These are phyloP conservation scores for Periophthalmus magnuspinnatus DNA, from an alignment of 2,797 vertebrate species.

Conservation along the genomic window DNA sequence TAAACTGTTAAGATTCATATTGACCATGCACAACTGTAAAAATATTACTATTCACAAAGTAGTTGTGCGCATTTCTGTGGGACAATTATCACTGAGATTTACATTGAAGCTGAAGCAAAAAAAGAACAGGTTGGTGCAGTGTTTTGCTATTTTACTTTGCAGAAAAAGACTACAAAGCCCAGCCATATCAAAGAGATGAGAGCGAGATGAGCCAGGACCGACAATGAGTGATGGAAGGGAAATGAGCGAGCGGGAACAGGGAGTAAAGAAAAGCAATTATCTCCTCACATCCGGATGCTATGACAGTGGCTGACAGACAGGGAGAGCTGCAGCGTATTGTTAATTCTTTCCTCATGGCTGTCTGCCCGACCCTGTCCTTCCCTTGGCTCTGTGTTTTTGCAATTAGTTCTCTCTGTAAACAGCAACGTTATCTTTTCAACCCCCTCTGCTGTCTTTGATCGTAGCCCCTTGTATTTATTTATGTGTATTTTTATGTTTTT, in stretches of 20 bases:
- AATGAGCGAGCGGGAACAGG: constrained; percentile 43
- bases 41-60: constrained; percentile 30
- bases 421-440: constrained; percentile 37
- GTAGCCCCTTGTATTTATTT: constrained; percentile 24
- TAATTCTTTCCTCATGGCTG: constrained; percentile 65
- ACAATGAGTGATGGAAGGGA: constrained; percentile 51
- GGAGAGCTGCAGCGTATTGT: constrained; percentile 67
- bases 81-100: constrained; percentile 21
- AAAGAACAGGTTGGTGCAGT: background rate
- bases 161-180: constrained; percentile 17
- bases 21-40: background rate
- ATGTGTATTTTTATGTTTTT: constrained; percentile 15
- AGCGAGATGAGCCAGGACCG: constrained; percentile 22
- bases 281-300: constrained; percentile 53
- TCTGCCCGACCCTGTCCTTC: constrained; percentile 26
- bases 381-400: constrained; percentile 21
- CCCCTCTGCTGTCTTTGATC: constrained; percentile 53
- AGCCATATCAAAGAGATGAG: constrained; percentile 36
- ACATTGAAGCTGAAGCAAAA: constrained; percentile 16
- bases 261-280: constrained; percentile 65
- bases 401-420: constrained; percentile 46
- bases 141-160: constrained; percentile 25
- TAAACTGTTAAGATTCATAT: constrained; percentile 12
- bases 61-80: background rate
- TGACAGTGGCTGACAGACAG: constrained; percentile 67